Base-by-base conservation (phyloP, 2,797 vertebrate species). In the Triplophysa yarkandensis region DNA sequence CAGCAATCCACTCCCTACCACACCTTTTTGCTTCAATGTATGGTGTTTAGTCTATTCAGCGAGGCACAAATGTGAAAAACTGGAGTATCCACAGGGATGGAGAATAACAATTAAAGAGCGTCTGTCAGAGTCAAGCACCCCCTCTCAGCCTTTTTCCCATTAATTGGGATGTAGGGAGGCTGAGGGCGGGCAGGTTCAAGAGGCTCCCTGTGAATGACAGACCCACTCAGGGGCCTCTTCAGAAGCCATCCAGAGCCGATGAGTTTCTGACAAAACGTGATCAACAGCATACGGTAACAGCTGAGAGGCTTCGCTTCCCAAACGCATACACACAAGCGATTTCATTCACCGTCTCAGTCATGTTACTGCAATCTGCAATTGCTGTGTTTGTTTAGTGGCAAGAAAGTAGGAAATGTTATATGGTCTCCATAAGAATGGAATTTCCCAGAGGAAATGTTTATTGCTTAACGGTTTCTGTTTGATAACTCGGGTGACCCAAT, bases 151-250 rank as follows among this genome's bases (percentile, higher is more conserved):
- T 85, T 87, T 89, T 88, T 88, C 89, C 90, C 89, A 90, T 93
- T 92, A 93, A 92, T 89, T 88, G 88, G 87, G 90, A 89, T 91
- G 91, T 88, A 84, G 90, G 90, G 91, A 91, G 89, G 87, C 89
- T 87, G 88, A 85, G 85, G 87, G 89, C 88, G 88, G 86, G 86
- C 87, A 86, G 88, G 90, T 91, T 92, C 89, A 91, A 93, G 91
- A 90, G 88, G 85, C 86, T 90, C 86, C 89, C 87, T 88, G 87
- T 84, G 90, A 90, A 89, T 83, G 86, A 88, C 88, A 86, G 88
- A 89, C 86, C 80, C 78, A 87, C 87, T 88, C 85, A 83, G 52
- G 74, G 87, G 81, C 78, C 76, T 69, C 83, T 88, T 84, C 82
- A 87, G 85, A 86, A 81, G 76, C 83, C 54, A 55, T 77, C 81